A percentile compares a stretch with the other conserved stretches of the same genome.
These are phyloP conservation scores for Gallinago stenura DNA, from an alignment of 2,797 vertebrate genomes.

Conservation along the genomic window DNA sequence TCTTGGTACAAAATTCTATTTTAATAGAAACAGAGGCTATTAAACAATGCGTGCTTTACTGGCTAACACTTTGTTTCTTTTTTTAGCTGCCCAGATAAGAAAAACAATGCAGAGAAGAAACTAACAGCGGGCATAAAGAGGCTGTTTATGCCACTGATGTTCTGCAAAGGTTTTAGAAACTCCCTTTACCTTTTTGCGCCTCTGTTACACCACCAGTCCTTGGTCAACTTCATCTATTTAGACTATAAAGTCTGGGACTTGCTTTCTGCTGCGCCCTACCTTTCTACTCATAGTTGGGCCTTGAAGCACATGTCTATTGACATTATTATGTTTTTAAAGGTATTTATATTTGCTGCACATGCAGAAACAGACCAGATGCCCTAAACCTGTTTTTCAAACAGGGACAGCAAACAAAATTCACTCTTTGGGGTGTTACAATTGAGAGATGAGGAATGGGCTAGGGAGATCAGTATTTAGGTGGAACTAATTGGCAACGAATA, in stretches of 20 bases:
- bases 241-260: not conserved
- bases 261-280: not conserved
- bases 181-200: not conserved
- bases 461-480: constrained; percentile 51
- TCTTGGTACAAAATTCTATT: not conserved
- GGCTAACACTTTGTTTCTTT: not conserved
- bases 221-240: not conserved
- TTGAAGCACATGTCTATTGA: not conserved
- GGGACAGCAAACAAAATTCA: not conserved
- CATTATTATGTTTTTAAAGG: not conserved
- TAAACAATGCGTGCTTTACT: not conserved
- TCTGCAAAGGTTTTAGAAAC: not conserved
- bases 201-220: not conserved
- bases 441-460: not conserved
- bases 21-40: not conserved
- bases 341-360: not conserved
- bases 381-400: not conserved
- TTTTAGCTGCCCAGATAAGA: constrained; percentile 22
- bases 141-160: not conserved
- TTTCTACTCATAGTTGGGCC: not conserved
- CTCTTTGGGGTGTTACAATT: not conserved
- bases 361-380: not conserved
- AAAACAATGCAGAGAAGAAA: constrained; percentile 11
- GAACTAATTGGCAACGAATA: constrained; percentile 46
- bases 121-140: not conserved